Evolutionary conservation across 1,140 invertebrate species (phyloP).

Genomic region (Drosophila bipectinata): DNA sequence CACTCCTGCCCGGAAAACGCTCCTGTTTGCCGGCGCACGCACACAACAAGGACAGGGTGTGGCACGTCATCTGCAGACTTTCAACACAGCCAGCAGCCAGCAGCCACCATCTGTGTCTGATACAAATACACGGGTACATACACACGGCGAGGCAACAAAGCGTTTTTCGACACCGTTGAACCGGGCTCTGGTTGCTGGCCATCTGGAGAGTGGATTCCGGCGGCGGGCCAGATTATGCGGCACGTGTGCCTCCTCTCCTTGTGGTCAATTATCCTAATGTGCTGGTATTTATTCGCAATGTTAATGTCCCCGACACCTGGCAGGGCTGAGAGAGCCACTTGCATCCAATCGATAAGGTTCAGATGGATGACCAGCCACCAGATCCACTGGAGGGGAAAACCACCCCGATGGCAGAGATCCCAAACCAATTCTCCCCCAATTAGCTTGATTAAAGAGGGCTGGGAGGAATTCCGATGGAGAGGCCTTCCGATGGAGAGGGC

Average conservation of each 20-base stretch:
- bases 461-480: not conserved
- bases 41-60: constrained; percentile 56
- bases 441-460: constrained; percentile 26
- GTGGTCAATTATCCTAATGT: constrained; percentile 19
- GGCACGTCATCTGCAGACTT: constrained; percentile 44
- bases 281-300: constrained; percentile 1
- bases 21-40: constrained; percentile 29
- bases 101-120: not conserved
- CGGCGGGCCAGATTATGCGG: not conserved
- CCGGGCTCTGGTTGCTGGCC: not conserved
- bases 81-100: not conserved
- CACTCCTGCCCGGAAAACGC: not conserved
- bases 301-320: not conserved
- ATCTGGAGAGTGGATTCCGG: not conserved
- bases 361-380: constrained; percentile 12
- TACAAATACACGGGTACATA: constrained; percentile 20
- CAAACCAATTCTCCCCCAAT: constrained; percentile 11
- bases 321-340: not conserved
- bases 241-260: not conserved
- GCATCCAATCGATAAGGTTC: constrained; percentile 17
- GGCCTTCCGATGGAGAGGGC: not conserved
- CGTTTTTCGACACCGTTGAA: not conserved
- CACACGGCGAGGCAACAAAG: constrained; percentile 9
- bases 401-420: not conserved
- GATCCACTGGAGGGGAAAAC: not conserved